Base-by-base conservation (phyloP, 2,113 vertebrate genomes). In the Psephotus haematonotus region DNA sequence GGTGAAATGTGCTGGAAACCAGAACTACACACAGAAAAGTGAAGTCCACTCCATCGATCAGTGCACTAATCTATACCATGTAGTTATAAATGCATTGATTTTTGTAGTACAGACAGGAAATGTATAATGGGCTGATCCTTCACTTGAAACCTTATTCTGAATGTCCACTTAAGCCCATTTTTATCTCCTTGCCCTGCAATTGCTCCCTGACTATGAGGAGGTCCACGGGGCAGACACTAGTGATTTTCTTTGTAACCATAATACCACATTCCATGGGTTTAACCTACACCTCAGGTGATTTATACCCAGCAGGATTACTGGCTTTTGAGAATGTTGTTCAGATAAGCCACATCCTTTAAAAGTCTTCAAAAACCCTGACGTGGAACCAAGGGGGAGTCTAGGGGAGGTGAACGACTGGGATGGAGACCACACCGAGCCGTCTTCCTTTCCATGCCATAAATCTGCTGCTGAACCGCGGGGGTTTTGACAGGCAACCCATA, bases 321-420 rank as follows among this genome's bases (percentile, higher is more conserved):
- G 10, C 86, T 86, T 69, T 28, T 39, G 47, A 82, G 68, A 96
- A 41, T 7, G 23, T 10, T 74, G n/a, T 43, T 89, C 83, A 86
- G 91, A 84, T 82, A 92, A 93, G 69, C 91, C 62, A 84, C 33
- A 79, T 76, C 77, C 74, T 60, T 79, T 44, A 84, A 81, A 92
- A 86, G 27, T 9, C 80, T 92, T 71, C 80, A 75, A 78, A 92
- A 85, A 89, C 8, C 13, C 47, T 81, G 52, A 86, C 0, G 0
- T 62, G 72, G 62, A 95, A 20, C 76, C 68, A 59, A 52, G 47
- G 13, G 43, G 35, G 8, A 25, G 11, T 23, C 39, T 64, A 29
- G n/a, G 60, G 70, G 49, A 94, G 67, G 37, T 4, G 7, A 92
- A n/a, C 3, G 13, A 65, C 37, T 7, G 28, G 25, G 50, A 53